phyloP scores from a whole-genome alignment of 2,113 vertebrate species.

The Bothrops jararaca region DNA sequence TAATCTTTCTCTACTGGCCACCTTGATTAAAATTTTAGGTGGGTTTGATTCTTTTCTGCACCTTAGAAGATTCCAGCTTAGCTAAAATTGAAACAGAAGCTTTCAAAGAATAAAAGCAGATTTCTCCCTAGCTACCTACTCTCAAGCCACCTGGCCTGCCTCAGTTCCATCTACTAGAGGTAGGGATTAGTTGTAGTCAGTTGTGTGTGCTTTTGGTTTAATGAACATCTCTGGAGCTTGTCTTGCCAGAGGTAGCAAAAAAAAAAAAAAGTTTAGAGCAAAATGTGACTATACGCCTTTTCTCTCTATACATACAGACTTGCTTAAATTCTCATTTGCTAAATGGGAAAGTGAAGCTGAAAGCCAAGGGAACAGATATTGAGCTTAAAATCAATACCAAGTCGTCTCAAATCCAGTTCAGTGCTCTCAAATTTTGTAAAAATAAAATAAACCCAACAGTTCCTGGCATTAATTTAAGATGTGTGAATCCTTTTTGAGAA shows the following conservation, averaged over 20 bases:
- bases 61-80: background rate
- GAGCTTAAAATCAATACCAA: background rate
- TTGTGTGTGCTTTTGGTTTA: background rate
- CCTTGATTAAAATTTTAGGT: background rate
- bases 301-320: background rate
- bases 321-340: background rate
- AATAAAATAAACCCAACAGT: background rate
- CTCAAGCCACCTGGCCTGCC: background rate
- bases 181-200: background rate
- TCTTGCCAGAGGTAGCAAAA: background rate
- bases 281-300: background rate
- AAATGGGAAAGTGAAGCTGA: background rate
- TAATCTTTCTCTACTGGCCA: background rate
- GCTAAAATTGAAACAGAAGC: background rate
- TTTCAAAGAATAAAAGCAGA: background rate
- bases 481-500: background rate
- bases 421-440: background rate
- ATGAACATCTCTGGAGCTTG: background rate
- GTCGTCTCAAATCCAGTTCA: background rate
- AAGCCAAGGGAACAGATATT: background rate
- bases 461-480: background rate
- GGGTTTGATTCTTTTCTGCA: background rate
- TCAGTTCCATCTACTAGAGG: background rate
- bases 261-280: background rate
- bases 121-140: background rate